phyloP scores from a whole-genome alignment of 2,888 invertebrate genomes.

The Cephus runcator region DNA sequence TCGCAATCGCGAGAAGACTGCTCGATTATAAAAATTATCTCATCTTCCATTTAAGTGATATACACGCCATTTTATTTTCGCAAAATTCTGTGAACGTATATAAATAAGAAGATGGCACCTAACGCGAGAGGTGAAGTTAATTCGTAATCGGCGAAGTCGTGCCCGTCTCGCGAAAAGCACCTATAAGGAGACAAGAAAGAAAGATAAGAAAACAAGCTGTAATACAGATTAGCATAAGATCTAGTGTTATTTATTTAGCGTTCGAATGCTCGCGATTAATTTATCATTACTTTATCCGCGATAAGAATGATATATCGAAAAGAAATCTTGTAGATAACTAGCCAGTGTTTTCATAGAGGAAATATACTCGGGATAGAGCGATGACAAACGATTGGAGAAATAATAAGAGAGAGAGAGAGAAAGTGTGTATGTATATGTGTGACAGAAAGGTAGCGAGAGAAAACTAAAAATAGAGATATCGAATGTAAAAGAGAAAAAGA shows the following conservation, averaged over 20 bases:
- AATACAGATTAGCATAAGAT: slow-evolving; percentile 2
- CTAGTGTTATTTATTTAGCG: slow-evolving; percentile 9
- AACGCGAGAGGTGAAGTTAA: background rate
- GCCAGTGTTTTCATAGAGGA: background rate
- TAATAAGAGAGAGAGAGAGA: background rate
- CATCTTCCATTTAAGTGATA: background rate
- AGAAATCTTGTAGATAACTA: background rate
- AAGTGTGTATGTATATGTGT: background rate
- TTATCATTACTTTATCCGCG: background rate
- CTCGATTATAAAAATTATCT: background rate
- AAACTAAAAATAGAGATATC: background rate
- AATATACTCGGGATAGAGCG: background rate
- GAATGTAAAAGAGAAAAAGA: too few relatives aligned
- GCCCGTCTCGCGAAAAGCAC: background rate
- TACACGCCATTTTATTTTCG: background rate
- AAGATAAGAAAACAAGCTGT: slow-evolving; percentile 5
- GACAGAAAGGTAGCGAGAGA: background rate
- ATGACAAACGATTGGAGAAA: background rate
- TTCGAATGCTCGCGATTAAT: slow-evolving; percentile 7
- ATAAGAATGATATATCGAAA: background rate
- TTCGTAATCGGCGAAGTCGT: background rate
- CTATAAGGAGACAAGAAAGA: background rate
- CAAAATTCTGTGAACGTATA: background rate
- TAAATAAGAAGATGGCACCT: background rate
- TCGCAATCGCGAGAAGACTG: background rate